These are phyloP conservation scores for Magallana nippona DNA, from an alignment of 2,888 invertebrate genomes.

Conservation along the genomic window DNA sequence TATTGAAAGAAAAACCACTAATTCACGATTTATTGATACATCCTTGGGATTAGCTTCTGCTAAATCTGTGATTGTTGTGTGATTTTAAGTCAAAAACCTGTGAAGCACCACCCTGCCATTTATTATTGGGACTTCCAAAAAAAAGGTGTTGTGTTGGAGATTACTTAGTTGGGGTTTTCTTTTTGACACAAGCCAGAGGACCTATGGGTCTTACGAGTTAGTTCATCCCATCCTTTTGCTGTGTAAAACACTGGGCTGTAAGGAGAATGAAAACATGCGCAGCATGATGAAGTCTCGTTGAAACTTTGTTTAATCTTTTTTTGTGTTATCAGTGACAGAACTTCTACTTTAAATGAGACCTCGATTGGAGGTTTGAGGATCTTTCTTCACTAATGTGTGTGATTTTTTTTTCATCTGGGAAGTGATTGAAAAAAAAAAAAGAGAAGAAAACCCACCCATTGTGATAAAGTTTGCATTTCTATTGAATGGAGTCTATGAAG, in stretches of 20 bases:
- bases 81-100: neutral
- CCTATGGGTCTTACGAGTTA: neutral
- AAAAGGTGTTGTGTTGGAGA: neutral
- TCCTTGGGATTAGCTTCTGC: neutral
- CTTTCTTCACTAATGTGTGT: neutral
- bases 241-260: neutral
- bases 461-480: constrained; percentile 9
- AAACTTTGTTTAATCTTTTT: constrained; percentile 10
- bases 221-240: neutral
- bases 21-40: constrained; percentile 16
- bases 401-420: neutral
- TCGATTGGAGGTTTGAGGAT: neutral
- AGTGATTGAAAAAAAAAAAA: constrained; percentile 19
- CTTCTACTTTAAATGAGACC: constrained; percentile 18
- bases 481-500: neutral
- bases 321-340: neutral
- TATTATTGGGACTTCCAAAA: neutral
- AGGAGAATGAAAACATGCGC: neutral
- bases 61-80: constrained; percentile 15
- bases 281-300: constrained; percentile 10
- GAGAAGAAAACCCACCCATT: neutral
- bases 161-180: neutral
- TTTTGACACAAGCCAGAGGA: constrained; percentile 26
- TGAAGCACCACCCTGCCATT: neutral
- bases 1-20: constrained; percentile 10